Evolutionary conservation across 2,888 invertebrate species (phyloP).

Genomic region (Torymus tubicola): DNA sequence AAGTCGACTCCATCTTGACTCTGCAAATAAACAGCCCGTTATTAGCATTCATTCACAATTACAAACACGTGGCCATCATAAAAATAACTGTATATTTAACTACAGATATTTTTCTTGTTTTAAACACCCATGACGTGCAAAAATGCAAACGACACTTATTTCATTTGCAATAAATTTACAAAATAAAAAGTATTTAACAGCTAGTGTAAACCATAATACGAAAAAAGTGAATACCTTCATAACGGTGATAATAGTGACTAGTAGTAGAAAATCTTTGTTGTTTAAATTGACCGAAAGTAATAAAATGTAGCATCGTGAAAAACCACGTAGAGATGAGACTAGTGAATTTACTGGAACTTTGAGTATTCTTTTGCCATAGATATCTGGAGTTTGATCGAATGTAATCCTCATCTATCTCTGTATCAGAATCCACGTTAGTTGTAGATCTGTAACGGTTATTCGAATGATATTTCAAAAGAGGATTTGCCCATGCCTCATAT

Average conservation of each 20-base stretch:
- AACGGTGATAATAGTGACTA: constrained; percentile 65
- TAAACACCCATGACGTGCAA: no score
- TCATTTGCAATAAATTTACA: no score
- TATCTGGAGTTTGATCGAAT: constrained; percentile 54
- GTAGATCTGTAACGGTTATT: constrained; percentile 37
- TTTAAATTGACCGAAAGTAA: constrained; percentile 63
- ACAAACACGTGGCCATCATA: not conserved
- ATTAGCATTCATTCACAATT: not conserved
- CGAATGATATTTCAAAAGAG: constrained; percentile 47
- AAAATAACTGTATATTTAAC: no score
- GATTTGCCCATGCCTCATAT: constrained; percentile 57
- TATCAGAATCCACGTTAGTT: constrained; percentile 66
- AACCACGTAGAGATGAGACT: constrained; percentile 62
- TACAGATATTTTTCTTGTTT: no score
- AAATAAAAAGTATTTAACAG: no score
- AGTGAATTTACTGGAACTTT: constrained; percentile 59
- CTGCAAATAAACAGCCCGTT: constrained; percentile 60
- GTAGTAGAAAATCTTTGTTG: constrained; percentile 60
- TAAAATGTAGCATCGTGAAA: constrained; percentile 62
- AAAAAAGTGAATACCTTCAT: constrained; percentile 59
- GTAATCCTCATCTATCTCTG: constrained; percentile 67
- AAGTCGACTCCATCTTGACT: constrained; percentile 66
- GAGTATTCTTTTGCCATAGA: constrained; percentile 60
- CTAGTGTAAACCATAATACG: no score
- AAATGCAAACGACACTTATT: no score